A percentile compares a stretch with the other conserved stretches of the same genome.
Evolutionary conservation across 2,888 invertebrate species (phyloP).

Genomic region (Dasysyrphus tricinctus): DNA sequence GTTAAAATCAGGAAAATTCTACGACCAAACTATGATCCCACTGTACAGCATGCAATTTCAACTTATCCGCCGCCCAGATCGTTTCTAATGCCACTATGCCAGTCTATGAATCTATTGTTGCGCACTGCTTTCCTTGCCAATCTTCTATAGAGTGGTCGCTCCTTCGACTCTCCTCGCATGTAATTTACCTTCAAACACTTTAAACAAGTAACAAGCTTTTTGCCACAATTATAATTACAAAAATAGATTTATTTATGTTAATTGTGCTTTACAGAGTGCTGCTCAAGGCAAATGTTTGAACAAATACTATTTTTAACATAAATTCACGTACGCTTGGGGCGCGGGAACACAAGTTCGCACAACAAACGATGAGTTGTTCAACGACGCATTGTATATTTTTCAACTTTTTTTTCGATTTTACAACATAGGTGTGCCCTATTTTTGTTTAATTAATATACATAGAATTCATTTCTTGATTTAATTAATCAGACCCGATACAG

Average conservation of each 20-base stretch:
- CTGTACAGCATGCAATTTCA: neutral
- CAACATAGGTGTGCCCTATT: constrained; percentile 67
- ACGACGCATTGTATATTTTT: constrained; percentile 10
- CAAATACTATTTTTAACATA: constrained; percentile 71
- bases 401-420: constrained; percentile 23
- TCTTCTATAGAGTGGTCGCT: neutral
- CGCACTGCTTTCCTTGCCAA: neutral
- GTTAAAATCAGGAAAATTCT: neutral
- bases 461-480: constrained; percentile 23
- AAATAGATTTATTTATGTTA: constrained; percentile 66
- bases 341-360: constrained; percentile 35
- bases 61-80: neutral
- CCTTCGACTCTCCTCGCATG: neutral
- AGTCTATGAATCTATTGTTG: constrained; percentile 18
- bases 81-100: neutral
- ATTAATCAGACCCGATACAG: constrained; percentile 48
- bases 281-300: constrained; percentile 32
- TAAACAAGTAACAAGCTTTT: constrained; percentile 35
- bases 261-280: constrained; percentile 24
- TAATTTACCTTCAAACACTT: constrained; percentile 16
- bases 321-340: constrained; percentile 61
- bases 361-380: constrained; percentile 23
- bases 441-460: neutral
- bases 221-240: constrained; percentile 27
- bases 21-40: neutral